Base-by-base conservation (phyloP, 2,113 vertebrate genomes). In the Trinectes maculatus region DNA sequence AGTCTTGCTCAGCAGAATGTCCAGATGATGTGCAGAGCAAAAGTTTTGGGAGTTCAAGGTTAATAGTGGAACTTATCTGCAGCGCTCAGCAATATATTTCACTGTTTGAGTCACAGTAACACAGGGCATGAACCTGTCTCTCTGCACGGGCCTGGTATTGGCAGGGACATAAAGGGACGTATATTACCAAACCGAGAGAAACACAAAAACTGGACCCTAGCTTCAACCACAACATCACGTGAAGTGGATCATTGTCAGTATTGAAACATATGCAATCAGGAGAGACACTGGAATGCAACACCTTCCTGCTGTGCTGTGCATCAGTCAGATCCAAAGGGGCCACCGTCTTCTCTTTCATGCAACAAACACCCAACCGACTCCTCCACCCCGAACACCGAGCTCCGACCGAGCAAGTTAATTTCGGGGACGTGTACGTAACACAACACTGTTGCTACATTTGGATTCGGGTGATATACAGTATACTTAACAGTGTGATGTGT, bases 221-320 rank as follows among this genome's bases (percentile, higher is more conserved):
- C n/a, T n/a, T n/a, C n/a, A n/a, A n/a, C n/a, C n/a, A n/a, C n/a
- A n/a, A 82, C 92, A 89, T 91, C 77, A 87, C 84, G 91, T 87
- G 85, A 88, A 76, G 55, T 86, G 79, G 85, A 88, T 5, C 68
- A 71, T 84, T 84, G 89, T 87, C 91, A 90, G 86, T 86, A 83
- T 90, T 89, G 90, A 90, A 91, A 87, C 85, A 64, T 82, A 79
- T 77, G 89, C 93, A 95, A 92, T n/a, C 93, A 93, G 89, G 87
- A 89, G 91, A 93, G 94, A 95, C 85, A 92, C 81, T 92, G 93
- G 94, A 91, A 90, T 49, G 85, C 94, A 91, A 93, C 72, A 77
- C 84, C 81, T 86, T 80, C 36, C 72, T 83, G 43, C 77, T 74
- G 71, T 83, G 43, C 77, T 74, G 71, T 70, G 66, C 85, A 77